phyloP scores from a whole-genome alignment of 2,113 vertebrate species.

The Pogonocichla stellata region DNA sequence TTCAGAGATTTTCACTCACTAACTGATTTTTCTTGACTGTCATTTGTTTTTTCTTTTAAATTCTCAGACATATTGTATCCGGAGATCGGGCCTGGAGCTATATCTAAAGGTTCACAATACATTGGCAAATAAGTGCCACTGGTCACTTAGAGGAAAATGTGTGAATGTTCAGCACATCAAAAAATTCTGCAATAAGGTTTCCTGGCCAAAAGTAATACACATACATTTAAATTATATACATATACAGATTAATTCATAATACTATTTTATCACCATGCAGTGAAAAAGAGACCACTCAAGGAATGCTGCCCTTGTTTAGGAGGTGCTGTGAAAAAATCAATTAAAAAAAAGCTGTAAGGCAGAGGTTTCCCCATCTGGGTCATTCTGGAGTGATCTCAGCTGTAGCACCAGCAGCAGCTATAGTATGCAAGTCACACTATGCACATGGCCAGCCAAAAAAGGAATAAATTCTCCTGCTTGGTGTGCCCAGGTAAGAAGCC shows the following conservation, averaged over 20 bases:
- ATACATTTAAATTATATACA: background rate
- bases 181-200: background rate
- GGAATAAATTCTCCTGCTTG: background rate
- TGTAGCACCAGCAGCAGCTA: background rate
- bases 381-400: background rate
- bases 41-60: background rate
- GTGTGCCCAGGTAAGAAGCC: background rate
- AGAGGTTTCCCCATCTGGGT: background rate
- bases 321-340: background rate
- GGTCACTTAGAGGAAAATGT: background rate
- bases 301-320: background rate
- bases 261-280: background rate
- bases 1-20: background rate
- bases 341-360: background rate
- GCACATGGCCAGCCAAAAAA: background rate
- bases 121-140: background rate
- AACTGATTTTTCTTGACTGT: background rate
- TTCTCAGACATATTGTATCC: background rate
- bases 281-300: background rate
- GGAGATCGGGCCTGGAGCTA: background rate
- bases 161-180: background rate
- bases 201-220: background rate
- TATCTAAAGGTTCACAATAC: background rate
- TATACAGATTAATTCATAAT: background rate
- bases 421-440: fast-evolving